phyloP scores from a whole-genome alignment of 2,888 invertebrate genomes.

The Nemapogon koenigi region DNA sequence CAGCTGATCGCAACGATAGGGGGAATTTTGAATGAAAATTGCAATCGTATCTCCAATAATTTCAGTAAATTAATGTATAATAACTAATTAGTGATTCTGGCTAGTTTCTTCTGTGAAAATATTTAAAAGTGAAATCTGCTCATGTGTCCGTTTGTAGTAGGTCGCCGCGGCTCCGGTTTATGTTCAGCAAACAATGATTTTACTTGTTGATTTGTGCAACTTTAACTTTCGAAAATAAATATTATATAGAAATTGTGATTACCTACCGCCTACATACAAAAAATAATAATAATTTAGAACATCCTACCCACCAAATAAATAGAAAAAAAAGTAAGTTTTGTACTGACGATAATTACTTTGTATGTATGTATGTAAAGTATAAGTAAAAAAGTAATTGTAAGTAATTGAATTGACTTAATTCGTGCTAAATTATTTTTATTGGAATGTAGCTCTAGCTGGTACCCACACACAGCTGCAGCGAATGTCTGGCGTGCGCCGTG shows the following conservation, averaged over 20 bases:
- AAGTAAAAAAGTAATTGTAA: no score
- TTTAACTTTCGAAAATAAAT: constrained; percentile 40
- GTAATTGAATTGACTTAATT: no score
- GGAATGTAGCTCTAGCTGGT: no score
- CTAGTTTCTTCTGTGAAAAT: constrained; percentile 31
- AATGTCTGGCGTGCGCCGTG: constrained; percentile 17
- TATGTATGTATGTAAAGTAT: no score
- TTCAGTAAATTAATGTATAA: constrained; percentile 8
- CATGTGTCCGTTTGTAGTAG: constrained; percentile 40
- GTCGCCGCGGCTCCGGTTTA: constrained; percentile 47
- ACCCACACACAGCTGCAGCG: no score
- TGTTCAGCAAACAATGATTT: constrained; percentile 27
- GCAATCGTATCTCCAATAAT: neutral
- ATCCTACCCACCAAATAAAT: no score
- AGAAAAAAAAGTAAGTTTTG: no score
- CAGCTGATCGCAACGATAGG: constrained; percentile 29
- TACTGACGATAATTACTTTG: no score
- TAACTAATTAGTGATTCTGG: constrained; percentile 14
- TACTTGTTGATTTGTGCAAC: constrained; percentile 39
- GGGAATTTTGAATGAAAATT: constrained; percentile 18
- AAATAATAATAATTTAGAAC: no score
- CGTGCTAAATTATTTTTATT: no score
- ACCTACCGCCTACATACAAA: no score
- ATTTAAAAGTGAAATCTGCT: constrained; percentile 55
- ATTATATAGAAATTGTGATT: no score